Evolutionary conservation across 2,113 vertebrate species (phyloP), one percentile per base, ranked within the genome.

Genomic region (Brachyistius frenatus): DNA sequence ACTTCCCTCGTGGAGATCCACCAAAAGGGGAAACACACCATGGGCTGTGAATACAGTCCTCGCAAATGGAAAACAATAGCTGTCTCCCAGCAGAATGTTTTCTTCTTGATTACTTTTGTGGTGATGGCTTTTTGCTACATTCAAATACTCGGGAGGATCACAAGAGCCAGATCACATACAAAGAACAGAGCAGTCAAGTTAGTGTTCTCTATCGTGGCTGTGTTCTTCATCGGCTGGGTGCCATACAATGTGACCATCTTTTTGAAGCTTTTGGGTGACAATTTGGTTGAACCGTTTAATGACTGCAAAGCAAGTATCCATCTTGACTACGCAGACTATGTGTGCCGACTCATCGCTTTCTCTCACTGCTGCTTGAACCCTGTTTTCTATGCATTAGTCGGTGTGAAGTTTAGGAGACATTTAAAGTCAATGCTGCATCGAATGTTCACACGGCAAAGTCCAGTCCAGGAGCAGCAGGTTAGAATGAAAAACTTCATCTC

Each of bases 331-430:
- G 95, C 93, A 0, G 87, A 95, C 72, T 75, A 93, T 6, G 77
- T 96, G 69, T 96, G 94, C 73, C 93, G 95, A 4, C 85, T 95
- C 14, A 55, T 98, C 11, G 97, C 97, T 32, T 98, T 96, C 84
- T 97, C 94, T 8, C 97, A 98, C 81, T 99, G 97, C 85, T 98
- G 96, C 84, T 92, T 98, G 68, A 99, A 99, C 81, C 98, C 98
- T 0, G 94, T 99, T 41, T 96, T 98, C 80, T 98, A 98, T 1
- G 97, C 94, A 9, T 95, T 99, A 7, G 93, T 97, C 0, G 97
- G 97, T 13, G 94, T 96, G 44, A 98, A 96, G 88, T 98, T 98
- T 85, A 95, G 95, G 81, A 95, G 86, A 7, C 97, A 98, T 83
- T 89, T 98, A 58, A 94, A 94, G 46, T 86, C 11, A 11, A 77